Conservation (phyloP, 2,797 vertebrate species). For the Trachurus trachurus region DNA sequence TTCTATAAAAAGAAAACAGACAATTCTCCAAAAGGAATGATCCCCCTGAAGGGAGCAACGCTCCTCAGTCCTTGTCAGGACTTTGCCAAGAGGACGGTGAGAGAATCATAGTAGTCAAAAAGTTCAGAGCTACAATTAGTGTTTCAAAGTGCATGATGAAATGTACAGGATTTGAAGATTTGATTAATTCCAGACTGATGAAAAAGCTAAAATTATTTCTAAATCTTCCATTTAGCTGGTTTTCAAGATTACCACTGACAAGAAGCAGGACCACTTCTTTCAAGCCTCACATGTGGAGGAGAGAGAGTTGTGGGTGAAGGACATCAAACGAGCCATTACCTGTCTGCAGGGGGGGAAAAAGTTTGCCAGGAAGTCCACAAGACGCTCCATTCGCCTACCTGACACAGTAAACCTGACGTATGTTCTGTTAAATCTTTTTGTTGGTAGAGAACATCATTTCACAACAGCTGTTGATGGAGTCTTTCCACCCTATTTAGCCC, state of each 20-base stretch:
- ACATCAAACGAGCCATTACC: constrained; percentile 90
- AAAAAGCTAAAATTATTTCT: too few relatives aligned
- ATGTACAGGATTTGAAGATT: not conserved
- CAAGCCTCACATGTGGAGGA: constrained; percentile 95
- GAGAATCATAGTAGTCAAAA: constrained; percentile 21
- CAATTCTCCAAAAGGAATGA: constrained; percentile 94
- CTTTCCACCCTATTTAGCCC: not conserved
- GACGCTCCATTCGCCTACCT: constrained; percentile 93
- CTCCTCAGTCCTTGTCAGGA: constrained; percentile 93
- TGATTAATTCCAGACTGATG: too few relatives aligned
- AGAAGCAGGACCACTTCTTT: constrained; percentile 97
- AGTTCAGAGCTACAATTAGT: not conserved
- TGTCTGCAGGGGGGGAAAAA: constrained; percentile 90
- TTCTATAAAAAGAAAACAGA: constrained; percentile 97
- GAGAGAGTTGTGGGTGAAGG: constrained; percentile 94
- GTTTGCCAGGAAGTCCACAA: constrained; percentile 96
- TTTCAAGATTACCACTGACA: constrained; percentile 91
- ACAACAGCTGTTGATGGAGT: not conserved
- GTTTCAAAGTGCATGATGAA: too few relatives aligned
- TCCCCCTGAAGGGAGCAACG: constrained; percentile 91
- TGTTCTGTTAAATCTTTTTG: not conserved
- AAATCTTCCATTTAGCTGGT: constrained; percentile 86
- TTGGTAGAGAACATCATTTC: not conserved
- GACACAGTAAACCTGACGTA: constrained; percentile 92
- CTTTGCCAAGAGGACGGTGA: constrained; percentile 93